These are phyloP conservation scores for Plagodis pulveraria DNA, from an alignment of 2,888 invertebrate genomes.

Conservation along the genomic window DNA sequence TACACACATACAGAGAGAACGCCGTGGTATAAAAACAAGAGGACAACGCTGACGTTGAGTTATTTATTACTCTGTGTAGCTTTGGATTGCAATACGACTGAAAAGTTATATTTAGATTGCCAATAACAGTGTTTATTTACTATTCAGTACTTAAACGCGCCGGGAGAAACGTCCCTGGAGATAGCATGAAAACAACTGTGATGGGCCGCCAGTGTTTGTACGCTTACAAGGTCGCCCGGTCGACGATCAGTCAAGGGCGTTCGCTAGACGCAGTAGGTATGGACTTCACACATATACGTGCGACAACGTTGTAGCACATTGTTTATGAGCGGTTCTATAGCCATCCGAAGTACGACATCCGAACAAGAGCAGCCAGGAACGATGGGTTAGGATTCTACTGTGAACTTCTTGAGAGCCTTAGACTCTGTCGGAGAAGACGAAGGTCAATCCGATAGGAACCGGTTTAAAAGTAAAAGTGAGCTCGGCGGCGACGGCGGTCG, in stretches of 20 bases:
- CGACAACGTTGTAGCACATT: slow-evolving; percentile 48
- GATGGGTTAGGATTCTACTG: slow-evolving; percentile 28
- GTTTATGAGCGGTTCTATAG: slow-evolving; percentile 46
- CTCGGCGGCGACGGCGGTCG: slow-evolving; percentile 61
- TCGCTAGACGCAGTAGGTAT: slow-evolving; percentile 69
- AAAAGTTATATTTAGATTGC: slow-evolving; percentile 16
- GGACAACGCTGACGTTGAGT: slow-evolving; percentile 20
- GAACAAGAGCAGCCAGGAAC: slow-evolving; percentile 8
- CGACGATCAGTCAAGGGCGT: slow-evolving; percentile 80
- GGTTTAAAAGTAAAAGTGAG: slow-evolving; percentile 82
- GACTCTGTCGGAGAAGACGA: slow-evolving; percentile 49
- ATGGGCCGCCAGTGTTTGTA: slow-evolving; percentile 75
- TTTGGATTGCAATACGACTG: slow-evolving; percentile 12
- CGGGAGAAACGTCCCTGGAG: slow-evolving; percentile 8
- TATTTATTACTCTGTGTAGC: slow-evolving; percentile 17
- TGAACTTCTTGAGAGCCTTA: slow-evolving; percentile 35
- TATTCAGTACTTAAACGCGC: slow-evolving; percentile 5
- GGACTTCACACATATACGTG: slow-evolving; percentile 41
- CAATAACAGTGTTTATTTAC: slow-evolving; percentile 23
- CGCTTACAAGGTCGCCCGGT: slow-evolving; percentile 78
- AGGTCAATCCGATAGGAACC: slow-evolving; percentile 65
- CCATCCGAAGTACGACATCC: slow-evolving; percentile 8
- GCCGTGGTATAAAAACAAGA: slow-evolving; percentile 19
- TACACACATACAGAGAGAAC: background rate
- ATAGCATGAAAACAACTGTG: slow-evolving; percentile 55